Evolutionary conservation across 2,888 invertebrate genomes (phyloP).

Genomic region (Maniola hyperantus): DNA sequence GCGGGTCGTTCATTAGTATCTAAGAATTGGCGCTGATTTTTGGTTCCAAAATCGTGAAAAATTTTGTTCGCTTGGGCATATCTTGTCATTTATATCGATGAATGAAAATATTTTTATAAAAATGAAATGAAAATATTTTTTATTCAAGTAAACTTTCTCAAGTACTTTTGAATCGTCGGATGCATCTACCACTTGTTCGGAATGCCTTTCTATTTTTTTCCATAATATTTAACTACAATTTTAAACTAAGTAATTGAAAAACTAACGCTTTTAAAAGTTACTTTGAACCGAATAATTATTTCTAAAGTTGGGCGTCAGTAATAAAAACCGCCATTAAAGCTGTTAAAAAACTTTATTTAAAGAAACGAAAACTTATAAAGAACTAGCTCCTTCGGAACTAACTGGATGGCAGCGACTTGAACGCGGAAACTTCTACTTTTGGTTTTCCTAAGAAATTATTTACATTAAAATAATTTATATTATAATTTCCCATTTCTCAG

Average conservation of each 20-base stretch:
- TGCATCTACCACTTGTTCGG: no score
- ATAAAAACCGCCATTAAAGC: slow-evolving; percentile 24
- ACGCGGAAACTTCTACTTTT: slow-evolving; percentile 12
- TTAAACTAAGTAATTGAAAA: slow-evolving; percentile 1
- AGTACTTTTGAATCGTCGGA: no score
- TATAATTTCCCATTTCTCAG: background rate
- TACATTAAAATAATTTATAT: slow-evolving; percentile 13
- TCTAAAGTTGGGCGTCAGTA: slow-evolving; percentile 17
- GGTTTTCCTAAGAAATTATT: slow-evolving; percentile 16
- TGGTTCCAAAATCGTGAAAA: no score
- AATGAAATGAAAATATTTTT: no score
- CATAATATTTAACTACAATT: no score
- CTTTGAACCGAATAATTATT: slow-evolving; percentile 1
- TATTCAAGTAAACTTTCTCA: no score
- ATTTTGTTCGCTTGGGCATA: no score
- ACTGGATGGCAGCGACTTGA: background rate
- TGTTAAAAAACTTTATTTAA: slow-evolving; percentile 25
- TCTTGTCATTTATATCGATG: no score
- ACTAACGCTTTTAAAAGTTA: background rate
- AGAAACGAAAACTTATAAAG: slow-evolving; percentile 22
- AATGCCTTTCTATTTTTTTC: no score
- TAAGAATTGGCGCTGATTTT: no score
- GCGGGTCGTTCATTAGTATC: no score
- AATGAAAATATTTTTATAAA: no score
- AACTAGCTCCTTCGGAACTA: slow-evolving; percentile 2